A percentile compares a stretch with the other conserved stretches of the same genome.
phyloP scores from a whole-genome alignment of 2,113 vertebrate species.

The Sciurus niger region DNA sequence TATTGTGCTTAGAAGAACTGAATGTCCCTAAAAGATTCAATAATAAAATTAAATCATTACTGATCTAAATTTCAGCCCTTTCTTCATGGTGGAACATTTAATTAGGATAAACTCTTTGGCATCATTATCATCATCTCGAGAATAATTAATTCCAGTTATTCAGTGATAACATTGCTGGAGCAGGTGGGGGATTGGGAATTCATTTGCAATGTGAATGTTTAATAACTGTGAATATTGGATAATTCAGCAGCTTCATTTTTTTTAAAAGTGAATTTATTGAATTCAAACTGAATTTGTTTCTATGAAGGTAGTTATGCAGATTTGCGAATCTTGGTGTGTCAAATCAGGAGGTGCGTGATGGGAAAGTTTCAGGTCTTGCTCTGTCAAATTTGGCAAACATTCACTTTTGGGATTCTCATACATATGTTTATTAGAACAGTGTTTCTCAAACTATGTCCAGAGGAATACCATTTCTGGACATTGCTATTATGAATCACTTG shows the following conservation, averaged over 20 bases:
- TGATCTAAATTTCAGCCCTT: slow-evolving; percentile 62
- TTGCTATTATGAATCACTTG: neutral
- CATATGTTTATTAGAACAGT: neutral
- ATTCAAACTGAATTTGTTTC: slow-evolving; percentile 57
- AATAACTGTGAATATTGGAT: slow-evolving; percentile 65
- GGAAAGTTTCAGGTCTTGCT: neutral
- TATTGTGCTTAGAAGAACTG: slow-evolving; percentile 63
- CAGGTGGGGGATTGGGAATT: slow-evolving; percentile 58
- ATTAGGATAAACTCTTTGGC: slow-evolving; percentile 52
- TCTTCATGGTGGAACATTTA: slow-evolving; percentile 51
- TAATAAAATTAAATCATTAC: slow-evolving; percentile 63
- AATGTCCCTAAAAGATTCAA: slow-evolving; percentile 65
- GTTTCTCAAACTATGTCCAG: neutral
- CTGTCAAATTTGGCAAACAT: neutral
- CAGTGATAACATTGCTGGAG: slow-evolving; percentile 64
- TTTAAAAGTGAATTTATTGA: slow-evolving; percentile 2
- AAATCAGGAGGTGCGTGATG: neutral
- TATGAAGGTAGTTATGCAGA: slow-evolving; percentile 60
- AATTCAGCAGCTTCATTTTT: slow-evolving; percentile 25
- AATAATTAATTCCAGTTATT: slow-evolving; percentile 52
- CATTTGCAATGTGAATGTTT: neutral
- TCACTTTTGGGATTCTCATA: slow-evolving; percentile 6
- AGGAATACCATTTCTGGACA: slow-evolving; percentile 1
- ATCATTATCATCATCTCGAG: slow-evolving; percentile 38
- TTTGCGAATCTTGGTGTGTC: slow-evolving; percentile 18